phyloP scores from a whole-genome alignment of 2,113 vertebrate species.

The Centropristis striata region DNA sequence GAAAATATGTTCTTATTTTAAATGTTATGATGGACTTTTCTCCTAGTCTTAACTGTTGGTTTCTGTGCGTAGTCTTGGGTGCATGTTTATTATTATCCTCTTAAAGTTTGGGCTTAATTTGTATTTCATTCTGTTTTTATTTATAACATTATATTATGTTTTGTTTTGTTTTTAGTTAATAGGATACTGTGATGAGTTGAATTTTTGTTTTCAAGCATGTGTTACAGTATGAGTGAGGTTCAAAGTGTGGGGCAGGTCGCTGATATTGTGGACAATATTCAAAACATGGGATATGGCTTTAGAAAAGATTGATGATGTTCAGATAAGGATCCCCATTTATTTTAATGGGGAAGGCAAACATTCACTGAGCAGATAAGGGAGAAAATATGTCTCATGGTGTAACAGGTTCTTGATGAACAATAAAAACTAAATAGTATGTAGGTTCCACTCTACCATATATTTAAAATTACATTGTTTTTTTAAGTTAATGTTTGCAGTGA shows the following conservation, averaged over 20 bases:
- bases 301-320: background rate
- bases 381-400: constrained; percentile 22
- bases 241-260: background rate
- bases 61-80: constrained; percentile 54
- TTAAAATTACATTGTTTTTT: constrained; percentile 30
- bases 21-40: constrained; percentile 18
- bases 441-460: constrained; percentile 13
- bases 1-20: constrained; percentile 47
- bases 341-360: background rate
- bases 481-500: constrained; percentile 58
- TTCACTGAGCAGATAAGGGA: background rate
- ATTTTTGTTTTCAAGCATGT: constrained; percentile 36
- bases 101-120: constrained; percentile 51
- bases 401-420: constrained; percentile 53
- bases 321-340: background rate
- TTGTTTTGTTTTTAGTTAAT: constrained; percentile 47
- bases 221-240: constrained; percentile 33
- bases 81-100: constrained; percentile 74
- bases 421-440: constrained; percentile 26
- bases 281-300: background rate
- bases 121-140: constrained; percentile 67
- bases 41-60: constrained; percentile 47
- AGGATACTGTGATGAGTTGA: constrained; percentile 60
- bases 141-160: constrained; percentile 67
- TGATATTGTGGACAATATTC: constrained; percentile 11